Evolutionary conservation across 2,888 invertebrate genomes (phyloP).

Genomic region (Argyra leucocephala): DNA sequence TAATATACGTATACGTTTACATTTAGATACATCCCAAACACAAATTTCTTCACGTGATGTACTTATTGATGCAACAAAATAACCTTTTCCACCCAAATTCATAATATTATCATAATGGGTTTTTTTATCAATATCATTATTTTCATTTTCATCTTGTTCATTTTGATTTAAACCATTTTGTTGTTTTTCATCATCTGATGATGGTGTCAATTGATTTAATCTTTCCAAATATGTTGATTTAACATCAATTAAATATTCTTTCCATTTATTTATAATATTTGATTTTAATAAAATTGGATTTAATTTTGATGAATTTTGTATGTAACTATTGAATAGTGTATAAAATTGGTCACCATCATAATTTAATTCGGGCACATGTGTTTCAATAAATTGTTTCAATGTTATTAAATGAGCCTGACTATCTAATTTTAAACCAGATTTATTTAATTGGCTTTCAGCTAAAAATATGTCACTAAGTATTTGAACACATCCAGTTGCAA

Average conservation of each 20-base stretch:
- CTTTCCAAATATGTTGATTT: conserved; percentile 45
- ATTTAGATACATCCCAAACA: conserved; percentile 67
- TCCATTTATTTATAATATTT: conserved; percentile 37
- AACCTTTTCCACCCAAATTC: conserved; percentile 48
- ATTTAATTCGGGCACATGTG: conserved; percentile 61
- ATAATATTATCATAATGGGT: conserved; percentile 40
- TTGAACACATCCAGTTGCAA: conserved; percentile 65
- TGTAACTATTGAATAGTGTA: conserved; percentile 53
- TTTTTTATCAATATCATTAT: conserved; percentile 35
- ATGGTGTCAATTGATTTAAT: conserved; percentile 45
- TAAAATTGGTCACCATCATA: conserved; percentile 77
- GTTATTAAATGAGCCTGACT: conserved; percentile 32
- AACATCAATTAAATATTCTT: conserved; percentile 34
- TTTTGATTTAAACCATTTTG: not conserved
- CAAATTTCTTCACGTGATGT: conserved; percentile 66
- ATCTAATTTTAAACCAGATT: conserved; percentile 41
- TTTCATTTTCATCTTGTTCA: conserved; percentile 31
- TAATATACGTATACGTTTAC: conserved; percentile 58
- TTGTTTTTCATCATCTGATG: conserved; percentile 45
- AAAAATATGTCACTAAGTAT: conserved; percentile 67
- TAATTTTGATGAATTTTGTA: conserved; percentile 38
- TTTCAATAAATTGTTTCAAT: conserved; percentile 57
- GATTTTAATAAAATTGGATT: conserved; percentile 32
- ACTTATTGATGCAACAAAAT: conserved; percentile 65
- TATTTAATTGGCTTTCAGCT: conserved; percentile 31